These are phyloP conservation scores for honey bee (Apis mellifera) DNA, from an alignment of 1,140 invertebrate genomes.

Conservation along the genomic window Amel_HAv3.1 CM009936.2:8217001-8217500, in stretches of 20 bases:
- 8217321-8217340: not conserved
- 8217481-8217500: conserved; percentile 89
- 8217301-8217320: not conserved
- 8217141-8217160: not conserved
- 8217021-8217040: not conserved
- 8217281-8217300: not conserved
- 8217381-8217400: too few species aligned
- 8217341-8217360: not conserved
- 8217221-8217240: not conserved
- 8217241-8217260: conserved; percentile 17
- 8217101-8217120: not conserved
- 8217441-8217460: conserved; percentile 99
- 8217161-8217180: not conserved
- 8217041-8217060: not conserved
- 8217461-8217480: conserved; percentile 96
- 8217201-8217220: not conserved
- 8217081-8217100: not conserved
- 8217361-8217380: too few species aligned
- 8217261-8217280: not conserved
- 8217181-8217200: not conserved
- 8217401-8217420: too few species aligned
- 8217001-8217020: not conserved
- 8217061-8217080: not conserved
- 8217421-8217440: conserved; percentile 98
- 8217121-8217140: not conserved